A percentile compares a stretch with the other conserved stretches of the same genome.
Conservation (phyloP, 2,797 vertebrate species). For the Delichon dasypus region DNA sequence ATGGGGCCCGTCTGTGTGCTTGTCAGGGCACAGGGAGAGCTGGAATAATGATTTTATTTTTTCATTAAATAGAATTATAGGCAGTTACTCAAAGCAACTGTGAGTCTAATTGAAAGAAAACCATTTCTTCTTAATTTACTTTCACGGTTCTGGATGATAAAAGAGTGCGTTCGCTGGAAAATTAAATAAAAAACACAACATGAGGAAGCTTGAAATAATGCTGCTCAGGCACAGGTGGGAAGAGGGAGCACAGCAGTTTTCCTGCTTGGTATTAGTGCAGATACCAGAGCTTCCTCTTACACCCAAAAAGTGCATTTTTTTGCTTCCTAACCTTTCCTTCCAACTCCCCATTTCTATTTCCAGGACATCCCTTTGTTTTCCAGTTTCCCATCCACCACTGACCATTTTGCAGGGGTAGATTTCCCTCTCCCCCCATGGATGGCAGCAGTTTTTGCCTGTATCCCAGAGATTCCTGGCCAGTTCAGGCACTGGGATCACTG, state of each 20-base stretch:
- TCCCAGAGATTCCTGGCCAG: background rate
- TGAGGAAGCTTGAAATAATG: constrained; percentile 14
- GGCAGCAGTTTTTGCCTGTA: background rate
- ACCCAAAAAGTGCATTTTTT: background rate
- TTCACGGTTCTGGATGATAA: constrained; percentile 83
- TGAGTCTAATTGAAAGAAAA: constrained; percentile 86
- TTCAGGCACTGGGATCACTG: background rate
- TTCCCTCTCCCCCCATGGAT: background rate
- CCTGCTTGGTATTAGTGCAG: background rate
- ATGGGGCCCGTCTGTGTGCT: constrained; percentile 77
- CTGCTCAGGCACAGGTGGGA: constrained; percentile 54
- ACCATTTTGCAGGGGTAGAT: background rate
- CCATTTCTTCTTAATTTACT: constrained; percentile 84
- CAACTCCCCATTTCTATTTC: background rate
- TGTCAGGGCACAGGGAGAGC: constrained; percentile 73
- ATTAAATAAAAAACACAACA: constrained; percentile 81
- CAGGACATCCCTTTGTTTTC: background rate
- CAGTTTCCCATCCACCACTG: background rate
- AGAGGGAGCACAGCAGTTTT: background rate
- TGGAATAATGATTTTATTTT: constrained; percentile 86
- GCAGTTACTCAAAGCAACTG: constrained; percentile 83
- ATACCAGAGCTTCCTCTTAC: background rate
- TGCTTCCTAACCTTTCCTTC: background rate
- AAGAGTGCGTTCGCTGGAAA: constrained; percentile 76
- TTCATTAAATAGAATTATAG: constrained; percentile 87